phyloP scores from a whole-genome alignment of 2,113 vertebrate species.

The Ardeotis arabs region DNA sequence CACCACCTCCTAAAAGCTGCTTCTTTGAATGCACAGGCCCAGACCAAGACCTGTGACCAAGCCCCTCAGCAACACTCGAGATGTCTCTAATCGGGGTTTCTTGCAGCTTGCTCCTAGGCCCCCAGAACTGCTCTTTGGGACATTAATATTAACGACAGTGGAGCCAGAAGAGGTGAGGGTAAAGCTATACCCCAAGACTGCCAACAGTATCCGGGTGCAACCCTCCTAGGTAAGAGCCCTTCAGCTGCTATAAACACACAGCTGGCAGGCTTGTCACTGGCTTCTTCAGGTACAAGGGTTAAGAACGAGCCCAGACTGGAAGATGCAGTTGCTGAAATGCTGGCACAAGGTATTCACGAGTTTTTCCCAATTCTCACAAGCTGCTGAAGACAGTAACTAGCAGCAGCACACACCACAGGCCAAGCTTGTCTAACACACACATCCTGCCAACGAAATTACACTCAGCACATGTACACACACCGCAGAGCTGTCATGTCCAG shows the following conservation, averaged over 20 bases:
- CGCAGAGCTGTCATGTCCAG: background rate
- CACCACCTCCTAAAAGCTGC: background rate
- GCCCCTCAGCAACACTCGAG: background rate
- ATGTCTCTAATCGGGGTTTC: background rate
- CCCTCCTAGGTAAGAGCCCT: background rate
- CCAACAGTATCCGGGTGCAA: background rate
- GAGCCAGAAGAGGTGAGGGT: background rate
- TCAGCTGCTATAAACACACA: background rate
- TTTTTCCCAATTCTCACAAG: background rate
- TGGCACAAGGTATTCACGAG: background rate
- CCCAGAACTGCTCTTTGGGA: background rate
- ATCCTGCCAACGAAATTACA: background rate
- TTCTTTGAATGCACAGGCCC: background rate
- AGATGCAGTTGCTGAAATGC: background rate
- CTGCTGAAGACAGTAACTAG: background rate
- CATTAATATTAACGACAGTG: background rate
- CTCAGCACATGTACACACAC: accelerated
- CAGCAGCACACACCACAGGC: accelerated
- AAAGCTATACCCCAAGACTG: background rate
- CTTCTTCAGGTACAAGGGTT: background rate
- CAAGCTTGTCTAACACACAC: background rate
- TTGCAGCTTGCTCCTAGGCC: background rate
- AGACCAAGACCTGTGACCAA: background rate
- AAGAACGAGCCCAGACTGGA: background rate
- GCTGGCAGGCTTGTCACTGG: background rate